phyloP scores from a whole-genome alignment of 2,113 vertebrate species.

The Calidris pugnax region DNA sequence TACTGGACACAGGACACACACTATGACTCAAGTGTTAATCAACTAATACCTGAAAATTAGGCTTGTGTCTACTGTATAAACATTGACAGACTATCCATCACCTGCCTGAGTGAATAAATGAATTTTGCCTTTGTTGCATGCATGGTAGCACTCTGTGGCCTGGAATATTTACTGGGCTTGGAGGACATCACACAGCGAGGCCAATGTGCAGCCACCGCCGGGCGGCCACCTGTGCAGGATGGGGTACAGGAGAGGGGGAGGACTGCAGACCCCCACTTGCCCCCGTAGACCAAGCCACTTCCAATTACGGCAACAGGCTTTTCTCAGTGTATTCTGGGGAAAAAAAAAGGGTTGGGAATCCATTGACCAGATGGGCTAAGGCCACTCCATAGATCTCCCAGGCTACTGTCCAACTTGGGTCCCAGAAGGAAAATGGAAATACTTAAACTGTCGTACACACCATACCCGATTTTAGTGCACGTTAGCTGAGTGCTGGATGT shows the following conservation, averaged over 20 bases:
- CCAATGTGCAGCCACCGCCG: fast-evolving
- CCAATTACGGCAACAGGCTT: background rate
- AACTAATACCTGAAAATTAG: slow-evolving; percentile 73
- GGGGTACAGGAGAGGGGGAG: background rate
- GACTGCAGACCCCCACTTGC: background rate
- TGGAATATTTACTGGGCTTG: slow-evolving; percentile 6
- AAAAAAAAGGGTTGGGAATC: background rate
- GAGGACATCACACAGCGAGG: background rate
- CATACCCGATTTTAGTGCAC: background rate
- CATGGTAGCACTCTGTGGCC: background rate
- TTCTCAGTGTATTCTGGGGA: background rate
- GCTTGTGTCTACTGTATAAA: slow-evolving; percentile 68
- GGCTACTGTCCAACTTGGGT: background rate
- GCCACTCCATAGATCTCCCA: background rate
- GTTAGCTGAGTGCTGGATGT: background rate
- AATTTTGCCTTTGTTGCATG: slow-evolving; percentile 45
- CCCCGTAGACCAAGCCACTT: background rate
- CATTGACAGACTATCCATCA: slow-evolving; percentile 71
- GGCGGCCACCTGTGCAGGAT: background rate
- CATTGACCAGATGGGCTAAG: background rate
- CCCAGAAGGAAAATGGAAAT: background rate
- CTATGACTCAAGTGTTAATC: slow-evolving; percentile 74
- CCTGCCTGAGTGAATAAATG: slow-evolving; percentile 52
- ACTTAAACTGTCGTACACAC: background rate
- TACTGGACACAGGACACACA: slow-evolving; percentile 70